phyloP scores from a whole-genome alignment of 2,888 invertebrate genomes.

The Strigamia crassipes region DNA sequence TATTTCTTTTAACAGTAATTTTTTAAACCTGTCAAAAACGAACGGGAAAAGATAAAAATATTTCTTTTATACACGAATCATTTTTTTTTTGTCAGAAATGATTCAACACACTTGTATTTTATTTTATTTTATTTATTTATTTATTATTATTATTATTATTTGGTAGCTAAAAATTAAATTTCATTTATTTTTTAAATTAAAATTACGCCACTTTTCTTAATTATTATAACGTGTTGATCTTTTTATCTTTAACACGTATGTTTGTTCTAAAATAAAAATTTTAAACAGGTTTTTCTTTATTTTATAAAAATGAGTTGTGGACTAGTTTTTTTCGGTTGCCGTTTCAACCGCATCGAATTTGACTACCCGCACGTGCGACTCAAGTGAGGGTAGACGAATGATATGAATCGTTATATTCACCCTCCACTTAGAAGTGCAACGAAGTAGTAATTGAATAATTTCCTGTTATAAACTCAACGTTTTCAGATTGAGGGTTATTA shows the following conservation, averaged over 20 bases:
- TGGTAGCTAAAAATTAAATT: neutral
- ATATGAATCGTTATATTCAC: neutral
- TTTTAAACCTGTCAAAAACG: conserved; percentile 6
- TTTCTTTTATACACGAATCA: neutral
- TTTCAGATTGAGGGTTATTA: neutral
- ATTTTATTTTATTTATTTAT: neutral
- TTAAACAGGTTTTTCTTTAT: neutral
- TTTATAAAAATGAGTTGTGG: neutral
- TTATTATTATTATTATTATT: neutral
- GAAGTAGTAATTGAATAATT: conserved; percentile 6
- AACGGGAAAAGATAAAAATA: neutral
- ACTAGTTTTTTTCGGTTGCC: too few relatives aligned
- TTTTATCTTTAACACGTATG: neutral
- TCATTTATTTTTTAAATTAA: neutral
- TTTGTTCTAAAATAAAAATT: neutral
- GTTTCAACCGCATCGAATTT: neutral
- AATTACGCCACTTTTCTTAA: neutral
- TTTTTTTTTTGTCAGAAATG: neutral
- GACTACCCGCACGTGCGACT: conserved; percentile 25
- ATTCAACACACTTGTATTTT: conserved; percentile 14
- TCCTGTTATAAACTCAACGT: neutral
- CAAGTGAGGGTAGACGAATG: conserved; percentile 18
- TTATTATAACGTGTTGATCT: neutral
- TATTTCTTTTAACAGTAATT: neutral
- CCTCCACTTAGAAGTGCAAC: neutral